Evolutionary conservation across 2,797 vertebrate genomes (phyloP).

Genomic region (Sebastolobus altivelis): DNA sequence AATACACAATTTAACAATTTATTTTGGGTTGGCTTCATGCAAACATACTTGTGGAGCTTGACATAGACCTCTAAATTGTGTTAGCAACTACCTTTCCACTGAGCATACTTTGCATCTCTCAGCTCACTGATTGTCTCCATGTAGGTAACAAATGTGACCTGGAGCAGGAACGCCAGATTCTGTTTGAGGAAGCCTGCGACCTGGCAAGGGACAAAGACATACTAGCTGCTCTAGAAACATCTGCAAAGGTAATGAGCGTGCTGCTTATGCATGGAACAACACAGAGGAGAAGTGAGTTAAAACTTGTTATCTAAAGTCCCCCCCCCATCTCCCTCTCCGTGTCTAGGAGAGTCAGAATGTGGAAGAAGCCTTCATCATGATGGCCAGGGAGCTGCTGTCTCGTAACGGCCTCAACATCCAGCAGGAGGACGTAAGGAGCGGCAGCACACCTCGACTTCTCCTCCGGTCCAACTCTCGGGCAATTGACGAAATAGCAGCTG

Average conservation of each 20-base stretch:
- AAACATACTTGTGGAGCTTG: background rate
- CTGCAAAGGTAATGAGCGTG: slow-evolving; percentile 73
- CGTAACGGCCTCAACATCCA: slow-evolving; percentile 77
- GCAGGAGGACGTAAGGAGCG: slow-evolving; percentile 21
- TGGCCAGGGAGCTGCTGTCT: slow-evolving; percentile 79
- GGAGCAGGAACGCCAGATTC: slow-evolving; percentile 70
- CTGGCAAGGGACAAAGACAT: slow-evolving; percentile 71
- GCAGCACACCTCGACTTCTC: slow-evolving; percentile 34
- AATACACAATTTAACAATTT: background rate
- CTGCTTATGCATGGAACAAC: accelerated
- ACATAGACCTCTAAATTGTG: background rate
- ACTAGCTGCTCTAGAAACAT: slow-evolving; percentile 80
- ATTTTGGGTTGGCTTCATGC: background rate
- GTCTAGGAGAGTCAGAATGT: slow-evolving; percentile 79
- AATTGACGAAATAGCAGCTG: background rate
- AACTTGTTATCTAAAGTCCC: background rate
- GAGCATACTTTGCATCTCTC: background rate
- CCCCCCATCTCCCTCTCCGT: background rate
- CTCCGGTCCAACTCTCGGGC: slow-evolving; percentile 73
- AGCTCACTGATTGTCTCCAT: slow-evolving; percentile 1
- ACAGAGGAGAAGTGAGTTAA: background rate
- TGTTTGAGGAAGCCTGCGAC: slow-evolving; percentile 74
- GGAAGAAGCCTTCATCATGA: slow-evolving; percentile 81
- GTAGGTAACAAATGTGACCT: slow-evolving; percentile 83
- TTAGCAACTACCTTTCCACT: background rate